A percentile compares a stretch with the other conserved stretches of the same genome.
Evolutionary conservation across 92 coral and sea anemone species (phyloP).

Genomic region (Zoanthus sociatus): DNA sequence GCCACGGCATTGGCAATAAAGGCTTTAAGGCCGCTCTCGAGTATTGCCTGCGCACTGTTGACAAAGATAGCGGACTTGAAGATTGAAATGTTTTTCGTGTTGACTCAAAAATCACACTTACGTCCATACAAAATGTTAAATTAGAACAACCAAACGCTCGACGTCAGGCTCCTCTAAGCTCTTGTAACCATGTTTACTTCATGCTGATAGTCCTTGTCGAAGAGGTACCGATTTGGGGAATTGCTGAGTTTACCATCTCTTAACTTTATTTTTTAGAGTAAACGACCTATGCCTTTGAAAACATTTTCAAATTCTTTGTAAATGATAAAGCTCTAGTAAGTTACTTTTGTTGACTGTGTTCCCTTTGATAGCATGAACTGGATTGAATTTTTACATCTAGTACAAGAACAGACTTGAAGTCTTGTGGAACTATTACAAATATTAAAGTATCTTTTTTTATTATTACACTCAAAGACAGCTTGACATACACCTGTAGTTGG

Average conservation of each 20-base stretch:
- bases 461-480: neutral
- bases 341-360: neutral
- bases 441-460: neutral
- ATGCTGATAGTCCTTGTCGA: too few relatives aligned
- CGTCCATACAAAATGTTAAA: too few relatives aligned
- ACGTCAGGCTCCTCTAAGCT: too few relatives aligned
- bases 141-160: too few relatives aligned
- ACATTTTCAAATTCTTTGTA: neutral
- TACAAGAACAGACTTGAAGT: neutral
- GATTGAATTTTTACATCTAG: neutral
- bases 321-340: neutral
- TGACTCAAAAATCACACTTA: too few relatives aligned
- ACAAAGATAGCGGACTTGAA: too few relatives aligned
- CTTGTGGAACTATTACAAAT: neutral
- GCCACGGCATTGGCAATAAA: too few relatives aligned
- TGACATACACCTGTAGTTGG: neutral
- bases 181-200: too few relatives aligned
- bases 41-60: too few relatives aligned
- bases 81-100: too few relatives aligned
- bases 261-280: conserved; percentile 45
- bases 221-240: too few relatives aligned
- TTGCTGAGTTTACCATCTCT: neutral
- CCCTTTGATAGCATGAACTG: neutral
- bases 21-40: too few relatives aligned
- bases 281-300: conserved; percentile 37